phyloP scores from a whole-genome alignment of 1,140 invertebrate genomes.

The Thaumatotibia leucotreta region DNA sequence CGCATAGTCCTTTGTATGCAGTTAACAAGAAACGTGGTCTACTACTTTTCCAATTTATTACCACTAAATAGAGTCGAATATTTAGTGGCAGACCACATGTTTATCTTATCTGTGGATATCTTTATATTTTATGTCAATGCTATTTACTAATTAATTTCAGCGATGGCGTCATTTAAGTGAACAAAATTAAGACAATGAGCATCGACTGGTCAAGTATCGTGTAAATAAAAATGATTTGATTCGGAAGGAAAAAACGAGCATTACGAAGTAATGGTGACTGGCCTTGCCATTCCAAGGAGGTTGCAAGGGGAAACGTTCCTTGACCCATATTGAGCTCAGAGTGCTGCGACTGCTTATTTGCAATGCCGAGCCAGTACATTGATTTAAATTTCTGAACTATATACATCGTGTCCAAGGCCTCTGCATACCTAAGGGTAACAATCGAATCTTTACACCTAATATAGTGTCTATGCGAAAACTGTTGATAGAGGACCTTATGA shows the following conservation, averaged over 20 bases:
- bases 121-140: background rate
- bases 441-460: too few relatives aligned
- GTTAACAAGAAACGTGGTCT: too few relatives aligned
- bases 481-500: too few relatives aligned
- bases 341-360: background rate
- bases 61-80: too few relatives aligned
- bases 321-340: conserved; percentile 54
- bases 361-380: background rate
- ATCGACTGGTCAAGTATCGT: conserved; percentile 53
- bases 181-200: background rate
- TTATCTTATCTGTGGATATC: too few relatives aligned
- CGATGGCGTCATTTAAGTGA: background rate
- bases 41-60: too few relatives aligned
- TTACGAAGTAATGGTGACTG: conserved; percentile 56
- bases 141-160: background rate
- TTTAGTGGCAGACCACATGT: too few relatives aligned
- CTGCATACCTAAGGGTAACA: too few relatives aligned
- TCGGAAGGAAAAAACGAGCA: conserved; percentile 58
- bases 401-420: too few relatives aligned
- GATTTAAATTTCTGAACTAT: background rate
- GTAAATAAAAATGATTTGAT: conserved; percentile 74
- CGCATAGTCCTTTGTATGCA: too few relatives aligned
- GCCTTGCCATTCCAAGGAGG: conserved; percentile 61
- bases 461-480: too few relatives aligned
- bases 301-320: conserved; percentile 67